phyloP scores from a whole-genome alignment of 2,888 invertebrate species.

The Napeogenes sylphis region DNA sequence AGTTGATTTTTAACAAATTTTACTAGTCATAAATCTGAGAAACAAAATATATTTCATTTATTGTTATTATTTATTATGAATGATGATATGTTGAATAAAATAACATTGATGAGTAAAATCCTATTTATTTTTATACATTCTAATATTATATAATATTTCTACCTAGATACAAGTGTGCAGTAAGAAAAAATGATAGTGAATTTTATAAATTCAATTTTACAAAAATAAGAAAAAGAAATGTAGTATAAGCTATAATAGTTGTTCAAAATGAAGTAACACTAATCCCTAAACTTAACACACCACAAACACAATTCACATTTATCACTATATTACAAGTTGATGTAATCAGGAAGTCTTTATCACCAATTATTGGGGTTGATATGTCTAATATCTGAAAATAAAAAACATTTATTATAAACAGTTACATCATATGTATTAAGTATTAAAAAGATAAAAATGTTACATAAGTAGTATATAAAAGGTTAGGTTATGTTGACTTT shows the following conservation, averaged over 20 bases:
- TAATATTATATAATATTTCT: slow-evolving; percentile 10
- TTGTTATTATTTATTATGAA: neutral
- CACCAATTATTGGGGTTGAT: slow-evolving; percentile 14
- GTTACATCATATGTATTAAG: neutral
- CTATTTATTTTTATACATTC: slow-evolving; percentile 13
- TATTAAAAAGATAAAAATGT: too few relatives aligned
- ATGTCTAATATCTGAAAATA: slow-evolving; percentile 29
- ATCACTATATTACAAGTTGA: slow-evolving; percentile 26
- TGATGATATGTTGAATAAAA: neutral
- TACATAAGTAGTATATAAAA: too few relatives aligned
- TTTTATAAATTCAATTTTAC: slow-evolving; percentile 10
- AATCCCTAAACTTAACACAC: slow-evolving; percentile 18
- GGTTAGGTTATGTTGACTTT: too few relatives aligned
- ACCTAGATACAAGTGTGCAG: neutral
- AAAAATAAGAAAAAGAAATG: neutral
- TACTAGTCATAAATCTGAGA: neutral
- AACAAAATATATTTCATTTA: neutral
- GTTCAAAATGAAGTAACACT: slow-evolving; percentile 9
- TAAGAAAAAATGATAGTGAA: slow-evolving; percentile 1
- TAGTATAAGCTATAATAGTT: slow-evolving; percentile 10
- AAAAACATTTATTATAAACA: neutral
- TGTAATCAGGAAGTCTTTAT: slow-evolving; percentile 20
- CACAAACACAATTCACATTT: slow-evolving; percentile 26
- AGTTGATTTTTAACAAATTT: neutral
- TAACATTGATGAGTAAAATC: slow-evolving; percentile 3